phyloP scores from a whole-genome alignment of 2,888 invertebrate genomes.

The Schizotus pectinicornis region DNA sequence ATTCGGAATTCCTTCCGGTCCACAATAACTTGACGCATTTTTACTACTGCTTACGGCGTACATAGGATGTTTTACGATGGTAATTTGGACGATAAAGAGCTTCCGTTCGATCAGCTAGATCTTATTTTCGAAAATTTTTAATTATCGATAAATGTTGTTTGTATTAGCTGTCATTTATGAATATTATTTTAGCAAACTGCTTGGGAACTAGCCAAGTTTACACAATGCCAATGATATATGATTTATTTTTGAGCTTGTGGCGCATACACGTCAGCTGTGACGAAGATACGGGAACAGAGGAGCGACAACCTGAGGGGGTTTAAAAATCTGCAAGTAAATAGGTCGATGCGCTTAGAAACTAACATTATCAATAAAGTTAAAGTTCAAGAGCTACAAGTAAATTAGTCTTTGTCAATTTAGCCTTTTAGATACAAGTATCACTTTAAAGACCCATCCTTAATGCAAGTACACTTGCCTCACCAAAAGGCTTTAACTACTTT shows the following conservation, averaged over 20 bases:
- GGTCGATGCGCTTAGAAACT: too few species aligned
- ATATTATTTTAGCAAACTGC: conserved; percentile 20
- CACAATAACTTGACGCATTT: not conserved
- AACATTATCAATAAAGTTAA: too few species aligned
- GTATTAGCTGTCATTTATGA: conserved; percentile 12
- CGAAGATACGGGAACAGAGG: conserved; percentile 1
- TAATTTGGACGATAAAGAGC: not conserved
- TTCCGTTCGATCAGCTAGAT: not conserved
- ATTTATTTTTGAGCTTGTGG: conserved; percentile 10
- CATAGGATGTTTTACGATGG: not conserved
- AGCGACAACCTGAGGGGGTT: too few species aligned
- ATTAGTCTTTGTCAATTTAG: too few species aligned
- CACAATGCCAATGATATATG: conserved; percentile 19
- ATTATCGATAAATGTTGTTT: not conserved
- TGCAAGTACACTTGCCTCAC: too few species aligned
- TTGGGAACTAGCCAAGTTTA: conserved; percentile 16
- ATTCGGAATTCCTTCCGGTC: not conserved
- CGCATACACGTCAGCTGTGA: conserved; percentile 16
- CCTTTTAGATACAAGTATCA: too few species aligned
- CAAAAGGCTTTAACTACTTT: too few species aligned
- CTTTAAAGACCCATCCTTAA: too few species aligned
- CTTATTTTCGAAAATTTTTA: not conserved
- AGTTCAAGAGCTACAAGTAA: too few species aligned
- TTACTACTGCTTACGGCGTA: too few species aligned
- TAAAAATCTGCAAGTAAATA: too few species aligned